A percentile compares a stretch with the other conserved stretches of the same genome.
These are phyloP conservation scores for Catharus fuscescens DNA, from an alignment of 2,113 vertebrate genomes.

Conservation along the genomic window DNA sequence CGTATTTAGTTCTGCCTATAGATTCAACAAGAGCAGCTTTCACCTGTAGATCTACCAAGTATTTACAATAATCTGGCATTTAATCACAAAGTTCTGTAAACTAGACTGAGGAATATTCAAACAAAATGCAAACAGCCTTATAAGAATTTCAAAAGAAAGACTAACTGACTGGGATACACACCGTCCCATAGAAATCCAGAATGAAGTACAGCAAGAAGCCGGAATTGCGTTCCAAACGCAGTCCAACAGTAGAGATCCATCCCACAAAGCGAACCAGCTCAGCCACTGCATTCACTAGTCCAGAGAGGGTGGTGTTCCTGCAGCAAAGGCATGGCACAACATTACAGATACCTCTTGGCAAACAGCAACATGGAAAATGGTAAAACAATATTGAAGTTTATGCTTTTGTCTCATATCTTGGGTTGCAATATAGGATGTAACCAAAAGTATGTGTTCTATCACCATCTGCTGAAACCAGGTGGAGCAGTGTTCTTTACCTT, in stretches of 20 bases:
- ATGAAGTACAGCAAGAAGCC: constrained; percentile 85
- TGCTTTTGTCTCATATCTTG: background rate
- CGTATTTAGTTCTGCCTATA: background rate
- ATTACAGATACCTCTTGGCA: background rate
- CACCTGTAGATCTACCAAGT: background rate
- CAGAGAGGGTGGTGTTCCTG: constrained; percentile 86
- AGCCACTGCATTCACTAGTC: constrained; percentile 77
- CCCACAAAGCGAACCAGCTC: constrained; percentile 87
- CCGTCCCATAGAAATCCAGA: constrained; percentile 90
- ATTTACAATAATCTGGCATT: background rate
- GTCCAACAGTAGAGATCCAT: constrained; percentile 75
- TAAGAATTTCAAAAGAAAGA: background rate
- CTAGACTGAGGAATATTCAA: background rate
- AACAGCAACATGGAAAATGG: background rate
- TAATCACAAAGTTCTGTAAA: background rate
- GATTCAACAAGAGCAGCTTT: background rate
- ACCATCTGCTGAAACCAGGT: too few species aligned
- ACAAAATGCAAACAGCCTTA: background rate
- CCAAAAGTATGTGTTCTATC: too few species aligned
- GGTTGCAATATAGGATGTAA: too few species aligned
- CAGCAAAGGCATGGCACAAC: background rate
- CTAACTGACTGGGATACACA: constrained; percentile 58
- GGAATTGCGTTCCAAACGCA: constrained; percentile 82
- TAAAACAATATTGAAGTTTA: background rate
- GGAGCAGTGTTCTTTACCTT: too few species aligned